Base-by-base conservation (phyloP, 2,113 vertebrate genomes). In the Diadophis punctatus region DNA sequence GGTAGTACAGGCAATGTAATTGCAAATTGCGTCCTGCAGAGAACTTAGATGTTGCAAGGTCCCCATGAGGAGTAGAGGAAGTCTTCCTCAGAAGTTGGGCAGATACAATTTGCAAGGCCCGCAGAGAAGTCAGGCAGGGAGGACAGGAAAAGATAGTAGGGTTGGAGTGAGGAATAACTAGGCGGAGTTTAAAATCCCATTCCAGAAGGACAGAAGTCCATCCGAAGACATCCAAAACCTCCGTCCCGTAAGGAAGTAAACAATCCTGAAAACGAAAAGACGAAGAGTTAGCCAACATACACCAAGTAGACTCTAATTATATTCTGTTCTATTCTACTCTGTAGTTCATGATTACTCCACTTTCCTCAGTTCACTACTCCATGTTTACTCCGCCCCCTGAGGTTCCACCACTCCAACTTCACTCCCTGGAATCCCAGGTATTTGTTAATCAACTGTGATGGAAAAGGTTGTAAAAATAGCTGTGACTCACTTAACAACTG, bases 201-300 rank as follows among this genome's bases (percentile, higher is more conserved):
- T 53, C 60, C 49, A 80, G 25, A 55, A 56, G 18, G 86, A 89
- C 49, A 55, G 51, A n/a, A 46, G 30, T 12, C 55, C 55, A 1
- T 56, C 93, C 87, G 85, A 89, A 89, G 90, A 89, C 58, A 88
- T 87, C 56, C 43, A n/a, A 92, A 92, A 34, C 91, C 91, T 93
- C 90, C 92, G 86, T 92, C 80, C 0, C 5, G 34, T 51, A 18
- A 91, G 93, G 22, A 84, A 95, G 93, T 16, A 84, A 95, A 95
- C 93, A 27, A 56, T 90, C 95, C 96, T 97, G 94, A 86, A 96
- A 93, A 90, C n/a, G 8, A 88, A 94, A n/a, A 9, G 11, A 1
- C 89, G 90, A 46, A 3, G 48, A 56, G 23, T 88, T 91, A n/a
- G 86, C 0, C 39, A 84, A 11, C 34, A 8, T 46, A 6, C 3